Conservation (phyloP, 1,140 invertebrate species). For the Nebria ingens region DNA sequence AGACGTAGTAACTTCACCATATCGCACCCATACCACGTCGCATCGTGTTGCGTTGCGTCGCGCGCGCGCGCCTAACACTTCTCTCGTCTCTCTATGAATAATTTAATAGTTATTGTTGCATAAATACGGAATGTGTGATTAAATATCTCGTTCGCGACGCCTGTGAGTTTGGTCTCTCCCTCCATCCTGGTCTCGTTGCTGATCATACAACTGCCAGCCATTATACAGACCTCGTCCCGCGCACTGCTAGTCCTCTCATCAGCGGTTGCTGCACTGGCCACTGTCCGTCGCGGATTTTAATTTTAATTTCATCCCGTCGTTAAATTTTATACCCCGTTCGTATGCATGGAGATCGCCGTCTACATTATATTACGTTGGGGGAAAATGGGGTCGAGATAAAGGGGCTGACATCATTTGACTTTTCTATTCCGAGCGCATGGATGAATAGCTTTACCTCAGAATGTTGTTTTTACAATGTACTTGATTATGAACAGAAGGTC, state of each 20-base stretch:
- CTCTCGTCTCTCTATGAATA: neutral
- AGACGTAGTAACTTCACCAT: neutral
- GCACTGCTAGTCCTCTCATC: neutral
- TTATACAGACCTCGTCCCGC: neutral
- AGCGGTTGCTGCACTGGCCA: neutral
- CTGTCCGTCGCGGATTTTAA: neutral
- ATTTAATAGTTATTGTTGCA: conserved; percentile 9
- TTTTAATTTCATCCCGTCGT: conserved; percentile 4
- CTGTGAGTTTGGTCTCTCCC: neutral
- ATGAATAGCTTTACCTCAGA: too few relatives aligned
- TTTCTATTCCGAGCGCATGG: neutral
- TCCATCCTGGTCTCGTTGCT: too few relatives aligned
- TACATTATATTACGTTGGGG: neutral
- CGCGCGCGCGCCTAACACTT: neutral
- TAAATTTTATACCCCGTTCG: conserved; percentile 3
- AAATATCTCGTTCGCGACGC: conserved; percentile 8
- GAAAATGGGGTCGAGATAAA: neutral
- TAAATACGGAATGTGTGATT: conserved; percentile 8
- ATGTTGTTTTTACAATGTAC: too few relatives aligned
- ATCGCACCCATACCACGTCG: neutral
- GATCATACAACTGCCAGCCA: neutral
- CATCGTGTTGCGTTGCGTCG: neutral
- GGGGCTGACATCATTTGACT: neutral
- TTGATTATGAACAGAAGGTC: too few relatives aligned
- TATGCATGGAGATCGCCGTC: neutral